Percentiles rank a stretch among this genome's conserved stretches.
Conservation (phyloP, 2,797 vertebrate species). For the Gambusia yucatana region DNA sequence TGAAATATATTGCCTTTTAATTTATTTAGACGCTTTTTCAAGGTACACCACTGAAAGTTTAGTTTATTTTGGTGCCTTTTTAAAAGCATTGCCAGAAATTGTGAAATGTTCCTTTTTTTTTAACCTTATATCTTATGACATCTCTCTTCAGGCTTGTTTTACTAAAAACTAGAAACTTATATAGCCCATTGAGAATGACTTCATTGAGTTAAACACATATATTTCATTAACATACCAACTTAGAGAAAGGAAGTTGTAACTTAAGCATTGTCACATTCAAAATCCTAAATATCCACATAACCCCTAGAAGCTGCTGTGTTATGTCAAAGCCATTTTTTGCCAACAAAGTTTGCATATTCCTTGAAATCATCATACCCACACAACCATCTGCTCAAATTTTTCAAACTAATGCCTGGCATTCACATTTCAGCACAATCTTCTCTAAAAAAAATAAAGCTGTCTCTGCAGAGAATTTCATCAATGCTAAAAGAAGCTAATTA, state of each 20-base stretch:
- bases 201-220: background rate
- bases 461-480: background rate
- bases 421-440: background rate
- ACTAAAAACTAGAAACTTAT: background rate
- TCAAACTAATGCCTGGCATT: too few relatives aligned
- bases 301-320: background rate
- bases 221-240: background rate
- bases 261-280: background rate
- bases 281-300: slow-evolving; percentile 2
- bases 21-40: background rate
- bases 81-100: background rate
- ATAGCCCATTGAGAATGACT: background rate
- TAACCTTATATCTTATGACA: background rate
- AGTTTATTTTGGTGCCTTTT: background rate
- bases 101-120: background rate
- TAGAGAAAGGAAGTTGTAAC: background rate
- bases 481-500: background rate
- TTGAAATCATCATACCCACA: background rate
- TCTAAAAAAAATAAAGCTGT: background rate
- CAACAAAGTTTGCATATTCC: background rate
- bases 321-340: background rate
- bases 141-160: background rate
- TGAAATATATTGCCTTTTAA: background rate
- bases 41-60: background rate
- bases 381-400: background rate